phyloP scores from a whole-genome alignment of 1,140 invertebrate genomes.

The Holcopasites calliopsidis region DNA sequence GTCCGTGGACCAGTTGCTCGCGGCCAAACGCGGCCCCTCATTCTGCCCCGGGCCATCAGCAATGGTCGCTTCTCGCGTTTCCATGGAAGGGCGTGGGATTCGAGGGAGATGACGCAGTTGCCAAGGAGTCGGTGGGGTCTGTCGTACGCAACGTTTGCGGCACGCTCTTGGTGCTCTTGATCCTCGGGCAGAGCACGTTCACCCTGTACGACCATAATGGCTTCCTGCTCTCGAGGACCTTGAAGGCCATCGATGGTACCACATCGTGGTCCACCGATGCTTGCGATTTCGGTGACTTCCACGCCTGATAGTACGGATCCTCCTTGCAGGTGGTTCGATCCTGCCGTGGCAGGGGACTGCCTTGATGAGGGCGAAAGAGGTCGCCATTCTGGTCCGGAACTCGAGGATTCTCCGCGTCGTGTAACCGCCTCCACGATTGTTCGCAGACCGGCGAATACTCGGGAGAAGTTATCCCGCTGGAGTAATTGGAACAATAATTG shows the following conservation, averaged over 20 bases:
- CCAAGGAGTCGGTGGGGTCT: constrained; percentile 11
- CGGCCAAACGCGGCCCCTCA: constrained; percentile 67
- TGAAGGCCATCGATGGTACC: constrained; percentile 80
- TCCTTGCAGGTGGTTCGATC: constrained; percentile 76
- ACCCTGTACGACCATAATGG: constrained; percentile 72
- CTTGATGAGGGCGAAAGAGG: constrained; percentile 57
- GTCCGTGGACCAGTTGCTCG: constrained; percentile 70
- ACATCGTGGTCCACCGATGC: constrained; percentile 72
- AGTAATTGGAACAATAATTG: constrained; percentile 63
- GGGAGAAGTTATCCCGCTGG: constrained; percentile 71
- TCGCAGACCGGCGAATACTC: constrained; percentile 69
- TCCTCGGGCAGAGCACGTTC: constrained; percentile 79
- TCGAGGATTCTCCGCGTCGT: constrained; percentile 64
- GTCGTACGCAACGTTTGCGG: constrained; percentile 71
- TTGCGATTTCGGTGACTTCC: constrained; percentile 76
- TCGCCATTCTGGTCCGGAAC: constrained; percentile 66
- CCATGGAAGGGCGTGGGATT: constrained; percentile 48
- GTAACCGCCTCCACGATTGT: constrained; percentile 60
- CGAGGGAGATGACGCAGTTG: constrained; percentile 19
- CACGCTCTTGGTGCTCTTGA: constrained; percentile 81
- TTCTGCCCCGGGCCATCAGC: constrained; percentile 69
- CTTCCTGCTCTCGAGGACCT: constrained; percentile 66
- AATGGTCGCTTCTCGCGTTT: constrained; percentile 64
- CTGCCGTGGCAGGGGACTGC: constrained; percentile 61
- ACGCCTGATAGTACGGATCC: constrained; percentile 82